A percentile compares a stretch with the other conserved stretches of the same genome.
phyloP scores from a whole-genome alignment of 2,797 vertebrate genomes.

The Megalops cyprinoides region DNA sequence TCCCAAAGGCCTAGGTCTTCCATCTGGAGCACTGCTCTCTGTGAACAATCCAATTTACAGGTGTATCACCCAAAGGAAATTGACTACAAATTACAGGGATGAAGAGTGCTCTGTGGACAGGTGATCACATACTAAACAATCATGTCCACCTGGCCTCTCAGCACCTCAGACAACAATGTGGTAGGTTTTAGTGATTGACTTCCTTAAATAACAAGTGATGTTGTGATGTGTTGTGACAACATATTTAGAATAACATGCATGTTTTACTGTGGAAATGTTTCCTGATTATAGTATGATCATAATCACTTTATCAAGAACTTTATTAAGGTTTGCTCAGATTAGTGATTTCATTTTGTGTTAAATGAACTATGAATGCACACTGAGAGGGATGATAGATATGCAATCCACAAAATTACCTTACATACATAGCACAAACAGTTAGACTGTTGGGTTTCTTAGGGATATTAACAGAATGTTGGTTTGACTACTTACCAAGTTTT shows the following conservation, averaged over 20 bases:
- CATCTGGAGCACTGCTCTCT: slow-evolving; percentile 64
- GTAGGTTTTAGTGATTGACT: background rate
- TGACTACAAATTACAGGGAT: background rate
- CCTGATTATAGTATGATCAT: background rate
- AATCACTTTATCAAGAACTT: background rate
- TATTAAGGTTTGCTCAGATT: background rate
- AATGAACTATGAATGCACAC: background rate
- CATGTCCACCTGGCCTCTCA: background rate
- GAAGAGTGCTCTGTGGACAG: background rate
- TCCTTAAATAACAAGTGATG: background rate
- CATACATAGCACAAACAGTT: background rate
- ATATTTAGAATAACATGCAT: background rate
- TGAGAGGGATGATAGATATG: too few relatives aligned
- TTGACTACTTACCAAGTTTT: too few relatives aligned
- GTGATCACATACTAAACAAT: background rate
- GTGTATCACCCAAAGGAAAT: too few relatives aligned
- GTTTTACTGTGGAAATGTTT: background rate
- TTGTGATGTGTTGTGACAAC: background rate
- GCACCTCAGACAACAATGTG: background rate
- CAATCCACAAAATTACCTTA: slow-evolving; percentile 30
- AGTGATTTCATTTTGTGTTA: background rate
- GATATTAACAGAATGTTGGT: too few relatives aligned
- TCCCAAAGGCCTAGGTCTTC: slow-evolving; percentile 56
- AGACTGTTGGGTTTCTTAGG: too few relatives aligned
- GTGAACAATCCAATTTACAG: slow-evolving; percentile 72